A percentile compares a stretch with the other conserved stretches of the same genome.
phyloP scores from a whole-genome alignment of 2,888 invertebrate species.

The Pterostichus niger region DNA sequence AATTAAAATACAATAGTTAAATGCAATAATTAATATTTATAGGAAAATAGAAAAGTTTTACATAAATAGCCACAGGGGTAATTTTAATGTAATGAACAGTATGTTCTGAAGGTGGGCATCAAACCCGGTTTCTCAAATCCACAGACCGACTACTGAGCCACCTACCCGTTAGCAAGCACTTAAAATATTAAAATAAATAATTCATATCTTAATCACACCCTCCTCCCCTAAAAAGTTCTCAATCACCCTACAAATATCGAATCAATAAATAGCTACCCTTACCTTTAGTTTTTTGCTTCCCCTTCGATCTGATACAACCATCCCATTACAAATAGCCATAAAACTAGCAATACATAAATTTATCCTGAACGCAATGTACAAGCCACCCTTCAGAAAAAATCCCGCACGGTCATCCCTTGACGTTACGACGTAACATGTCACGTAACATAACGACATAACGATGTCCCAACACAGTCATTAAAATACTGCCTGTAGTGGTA shows the following conservation, averaged over 20 bases:
- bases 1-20: too few relatives aligned
- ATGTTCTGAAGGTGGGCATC: too few relatives aligned
- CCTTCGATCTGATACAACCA: constrained; percentile 26
- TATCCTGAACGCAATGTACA: constrained; percentile 18
- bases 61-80: too few relatives aligned
- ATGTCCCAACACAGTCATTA: constrained; percentile 41
- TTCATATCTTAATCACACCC: constrained; percentile 1
- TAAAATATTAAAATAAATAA: constrained; percentile 6
- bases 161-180: too few relatives aligned
- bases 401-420: constrained; percentile 42
- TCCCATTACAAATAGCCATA: constrained; percentile 48
- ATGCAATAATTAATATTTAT: too few relatives aligned
- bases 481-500: constrained; percentile 27
- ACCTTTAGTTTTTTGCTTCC: constrained; percentile 18
- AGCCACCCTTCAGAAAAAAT: constrained; percentile 33
- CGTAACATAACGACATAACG: constrained; percentile 22
- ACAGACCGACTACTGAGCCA: too few relatives aligned
- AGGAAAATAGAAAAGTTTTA: too few relatives aligned
- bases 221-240: neutral
- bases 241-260: constrained; percentile 10
- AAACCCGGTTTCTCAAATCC: too few relatives aligned
- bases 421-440: neutral
- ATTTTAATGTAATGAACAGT: too few relatives aligned
- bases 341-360: constrained; percentile 53
- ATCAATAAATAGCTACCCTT: constrained; percentile 15